Percentiles rank a stretch among this genome's conserved stretches.
Evolutionary conservation across 2,797 vertebrate genomes (phyloP).

Genomic region (Catostomus latipinnis): DNA sequence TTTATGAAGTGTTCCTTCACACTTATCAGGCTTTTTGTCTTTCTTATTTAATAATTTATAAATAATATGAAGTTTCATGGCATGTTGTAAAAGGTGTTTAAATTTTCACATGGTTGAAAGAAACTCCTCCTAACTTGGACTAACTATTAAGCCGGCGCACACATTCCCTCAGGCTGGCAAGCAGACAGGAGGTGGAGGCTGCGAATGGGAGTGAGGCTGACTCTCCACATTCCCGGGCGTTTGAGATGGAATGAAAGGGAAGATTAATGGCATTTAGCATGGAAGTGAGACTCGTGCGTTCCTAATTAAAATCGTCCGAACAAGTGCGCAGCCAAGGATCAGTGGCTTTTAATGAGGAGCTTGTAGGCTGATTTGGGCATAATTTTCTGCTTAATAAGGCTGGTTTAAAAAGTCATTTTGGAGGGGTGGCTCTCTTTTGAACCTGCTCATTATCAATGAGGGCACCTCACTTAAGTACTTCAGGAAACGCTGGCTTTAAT

Average conservation of each 20-base stretch:
- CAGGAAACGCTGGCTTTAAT: constrained; percentile 88
- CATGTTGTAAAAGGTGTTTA: constrained; percentile 26
- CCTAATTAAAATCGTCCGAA: constrained; percentile 92
- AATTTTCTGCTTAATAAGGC: constrained; percentile 96
- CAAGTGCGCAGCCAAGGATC: constrained; percentile 88
- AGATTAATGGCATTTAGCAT: constrained; percentile 93
- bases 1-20: no score
- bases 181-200: constrained; percentile 52
- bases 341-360: constrained; percentile 94
- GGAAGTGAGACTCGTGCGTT: constrained; percentile 82
- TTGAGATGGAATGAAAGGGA: constrained; percentile 82
- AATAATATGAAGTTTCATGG: neutral
- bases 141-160: constrained; percentile 30
- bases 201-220: neutral
- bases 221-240: constrained; percentile 64
- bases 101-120: constrained; percentile 16
- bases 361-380: constrained; percentile 94
- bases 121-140: constrained; percentile 45
- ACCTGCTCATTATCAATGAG: constrained; percentile 91
- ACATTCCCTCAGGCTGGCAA: constrained; percentile 37
- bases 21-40: neutral
- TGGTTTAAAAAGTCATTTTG: constrained; percentile 93
- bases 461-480: constrained; percentile 87
- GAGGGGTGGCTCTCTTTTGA: constrained; percentile 88
- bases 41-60: neutral